These are phyloP conservation scores for Belonocnema kinseyi DNA, from an alignment of 1,140 invertebrate genomes.

Conservation along the genomic window DNA sequence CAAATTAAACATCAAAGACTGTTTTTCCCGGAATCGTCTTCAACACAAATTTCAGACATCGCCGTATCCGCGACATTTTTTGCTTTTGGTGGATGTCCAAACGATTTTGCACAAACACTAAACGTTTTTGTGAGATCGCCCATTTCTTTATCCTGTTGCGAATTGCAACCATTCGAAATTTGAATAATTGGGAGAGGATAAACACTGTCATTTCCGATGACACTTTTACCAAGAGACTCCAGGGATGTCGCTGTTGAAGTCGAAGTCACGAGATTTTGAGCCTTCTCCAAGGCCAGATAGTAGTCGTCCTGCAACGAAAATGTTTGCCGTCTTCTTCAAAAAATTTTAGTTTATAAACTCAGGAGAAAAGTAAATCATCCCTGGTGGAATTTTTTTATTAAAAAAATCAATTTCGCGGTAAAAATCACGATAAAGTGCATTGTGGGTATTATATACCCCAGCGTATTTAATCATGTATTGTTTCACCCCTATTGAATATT, in stretches of 20 bases:
- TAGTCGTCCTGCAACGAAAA: conserved; percentile 59
- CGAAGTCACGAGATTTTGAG: conserved; percentile 57
- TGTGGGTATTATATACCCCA: too few species aligned
- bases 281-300: conserved; percentile 67
- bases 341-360: not conserved
- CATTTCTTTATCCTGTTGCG: conserved; percentile 63
- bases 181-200: conserved; percentile 46
- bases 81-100: conserved; percentile 61
- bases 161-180: conserved; percentile 52
- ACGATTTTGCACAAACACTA: conserved; percentile 68
- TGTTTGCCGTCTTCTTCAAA: not conserved
- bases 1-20: conserved; percentile 70
- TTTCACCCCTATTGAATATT: too few species aligned
- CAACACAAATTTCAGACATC: conserved; percentile 58
- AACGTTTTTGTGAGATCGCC: conserved; percentile 70
- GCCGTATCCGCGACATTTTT: conserved; percentile 52
- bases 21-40: conserved; percentile 68
- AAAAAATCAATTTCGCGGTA: too few species aligned
- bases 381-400: too few species aligned
- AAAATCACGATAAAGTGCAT: too few species aligned
- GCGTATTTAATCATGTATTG: too few species aligned
- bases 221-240: conserved; percentile 62
- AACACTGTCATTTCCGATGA: conserved; percentile 49
- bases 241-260: conserved; percentile 73
- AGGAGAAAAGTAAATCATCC: not conserved